Conservation (phyloP, 2,797 vertebrate genomes). For the Coregonus suidteri region DNA sequence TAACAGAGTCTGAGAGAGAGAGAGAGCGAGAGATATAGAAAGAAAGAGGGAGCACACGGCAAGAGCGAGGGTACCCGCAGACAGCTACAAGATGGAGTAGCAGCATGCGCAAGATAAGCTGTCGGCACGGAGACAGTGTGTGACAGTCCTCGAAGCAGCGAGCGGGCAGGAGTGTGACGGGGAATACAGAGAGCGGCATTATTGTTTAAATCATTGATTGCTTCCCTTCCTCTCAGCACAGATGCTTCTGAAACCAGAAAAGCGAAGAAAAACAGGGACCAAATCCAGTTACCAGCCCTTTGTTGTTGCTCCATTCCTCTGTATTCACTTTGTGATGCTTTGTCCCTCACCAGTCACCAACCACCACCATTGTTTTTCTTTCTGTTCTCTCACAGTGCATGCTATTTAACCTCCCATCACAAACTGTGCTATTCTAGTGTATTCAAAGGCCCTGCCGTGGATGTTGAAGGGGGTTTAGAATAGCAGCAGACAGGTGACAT, state of each 20-base stretch:
- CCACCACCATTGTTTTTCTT: conserved; percentile 8
- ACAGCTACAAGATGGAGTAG: conserved; percentile 69
- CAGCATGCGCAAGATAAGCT: conserved; percentile 58
- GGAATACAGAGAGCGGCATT: conserved; percentile 82
- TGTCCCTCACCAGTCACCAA: conserved; percentile 21
- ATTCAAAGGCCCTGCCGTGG: background rate
- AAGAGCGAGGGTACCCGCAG: conserved; percentile 30
- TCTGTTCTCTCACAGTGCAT: conserved; percentile 2
- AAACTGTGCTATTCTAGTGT: background rate
- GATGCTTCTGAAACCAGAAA: conserved; percentile 55
- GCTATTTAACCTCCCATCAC: conserved; percentile 2
- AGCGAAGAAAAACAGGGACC: conserved; percentile 36
- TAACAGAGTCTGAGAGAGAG: conserved; percentile 42
- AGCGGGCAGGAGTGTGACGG: conserved; percentile 75
- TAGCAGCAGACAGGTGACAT: background rate
- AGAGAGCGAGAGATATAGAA: conserved; percentile 28
- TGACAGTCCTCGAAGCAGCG: conserved; percentile 67
- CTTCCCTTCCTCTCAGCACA: conserved; percentile 55
- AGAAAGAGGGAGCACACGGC: background rate
- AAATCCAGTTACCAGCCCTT: conserved; percentile 40
- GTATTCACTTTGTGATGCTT: conserved; percentile 11
- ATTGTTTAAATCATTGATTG: conserved; percentile 84
- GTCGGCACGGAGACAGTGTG: conserved; percentile 60
- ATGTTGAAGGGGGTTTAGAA: background rate
- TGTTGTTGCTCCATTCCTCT: conserved; percentile 45